Conservation (phyloP, 2,888 invertebrate species). For the Papilio demoleus region DNA sequence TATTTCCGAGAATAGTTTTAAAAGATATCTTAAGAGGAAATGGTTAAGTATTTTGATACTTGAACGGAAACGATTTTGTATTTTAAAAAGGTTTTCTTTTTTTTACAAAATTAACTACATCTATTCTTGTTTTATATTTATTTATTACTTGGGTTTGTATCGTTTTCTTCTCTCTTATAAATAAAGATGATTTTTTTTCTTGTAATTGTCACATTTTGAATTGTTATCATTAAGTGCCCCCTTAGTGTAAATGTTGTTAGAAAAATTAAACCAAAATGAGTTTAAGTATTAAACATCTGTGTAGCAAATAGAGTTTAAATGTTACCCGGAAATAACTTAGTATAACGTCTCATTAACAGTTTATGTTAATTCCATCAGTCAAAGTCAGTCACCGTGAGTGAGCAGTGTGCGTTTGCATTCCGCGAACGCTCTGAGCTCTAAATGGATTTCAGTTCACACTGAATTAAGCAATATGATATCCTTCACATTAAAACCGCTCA, state of each 20-base stretch:
- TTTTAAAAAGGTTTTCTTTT: neutral
- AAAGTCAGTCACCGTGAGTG: slow-evolving; percentile 7
- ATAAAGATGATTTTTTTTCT: too few species aligned
- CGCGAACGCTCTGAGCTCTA: neutral
- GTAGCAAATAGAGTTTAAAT: neutral
- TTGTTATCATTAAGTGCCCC: too few species aligned
- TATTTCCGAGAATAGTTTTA: slow-evolving; percentile 18
- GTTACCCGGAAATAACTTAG: neutral
- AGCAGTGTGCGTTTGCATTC: slow-evolving; percentile 18
- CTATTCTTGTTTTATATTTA: neutral
- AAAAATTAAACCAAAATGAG: too few species aligned
- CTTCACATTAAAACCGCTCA: neutral
- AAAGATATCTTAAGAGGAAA: slow-evolving; percentile 27
- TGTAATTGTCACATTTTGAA: too few species aligned
- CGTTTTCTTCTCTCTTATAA: too few species aligned
- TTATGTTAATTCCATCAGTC: slow-evolving; percentile 22
- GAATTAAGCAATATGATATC: slow-evolving; percentile 20
- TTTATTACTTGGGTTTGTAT: too few species aligned
- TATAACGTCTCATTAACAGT: neutral
- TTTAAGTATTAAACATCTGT: neutral
- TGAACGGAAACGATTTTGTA: slow-evolving; percentile 8
- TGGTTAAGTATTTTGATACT: slow-evolving; percentile 18
- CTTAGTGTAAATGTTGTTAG: too few species aligned
- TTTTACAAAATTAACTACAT: neutral
- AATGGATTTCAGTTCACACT: slow-evolving; percentile 16